A percentile compares a stretch with the other conserved stretches of the same genome.
phyloP scores from a whole-genome alignment of 1,140 invertebrate genomes.

The Megalopta genalis region DNA sequence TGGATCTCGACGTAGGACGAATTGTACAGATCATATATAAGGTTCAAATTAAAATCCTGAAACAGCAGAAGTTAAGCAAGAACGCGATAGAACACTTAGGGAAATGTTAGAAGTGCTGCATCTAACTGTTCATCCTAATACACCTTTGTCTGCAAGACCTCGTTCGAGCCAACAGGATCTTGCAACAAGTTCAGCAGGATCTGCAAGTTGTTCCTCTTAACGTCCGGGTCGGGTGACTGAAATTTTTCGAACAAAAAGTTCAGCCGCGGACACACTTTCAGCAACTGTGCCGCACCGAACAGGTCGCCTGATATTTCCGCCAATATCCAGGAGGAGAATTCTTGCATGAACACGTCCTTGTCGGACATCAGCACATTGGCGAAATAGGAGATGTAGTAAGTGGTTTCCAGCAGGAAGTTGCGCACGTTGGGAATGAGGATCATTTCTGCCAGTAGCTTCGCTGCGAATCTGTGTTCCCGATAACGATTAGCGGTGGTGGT shows the following conservation, averaged over 20 bases:
- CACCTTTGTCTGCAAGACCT: slow-evolving; percentile 42
- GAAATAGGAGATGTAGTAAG: slow-evolving; percentile 64
- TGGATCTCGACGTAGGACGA: slow-evolving; percentile 72
- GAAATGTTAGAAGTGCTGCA: neutral
- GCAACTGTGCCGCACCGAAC: slow-evolving; percentile 61
- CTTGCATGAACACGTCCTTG: slow-evolving; percentile 71
- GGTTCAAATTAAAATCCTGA: slow-evolving; percentile 66
- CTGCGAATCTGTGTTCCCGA: slow-evolving; percentile 66
- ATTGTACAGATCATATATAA: slow-evolving; percentile 64
- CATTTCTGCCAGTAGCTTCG: slow-evolving; percentile 73
- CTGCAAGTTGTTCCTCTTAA: slow-evolving; percentile 72
- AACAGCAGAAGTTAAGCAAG: neutral
- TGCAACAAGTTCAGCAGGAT: slow-evolving; percentile 71
- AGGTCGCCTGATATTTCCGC: slow-evolving; percentile 67
- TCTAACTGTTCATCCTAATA: neutral
- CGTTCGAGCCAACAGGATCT: slow-evolving; percentile 49
- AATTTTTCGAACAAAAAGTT: slow-evolving; percentile 65
- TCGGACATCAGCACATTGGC: slow-evolving; percentile 59
- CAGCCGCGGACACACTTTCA: slow-evolving; percentile 54
- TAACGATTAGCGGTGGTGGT: no score
- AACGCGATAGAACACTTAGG: no score
- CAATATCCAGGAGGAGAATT: slow-evolving; percentile 72
- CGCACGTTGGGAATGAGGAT: slow-evolving; percentile 61
- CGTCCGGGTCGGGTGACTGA: slow-evolving; percentile 70
- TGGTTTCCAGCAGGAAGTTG: slow-evolving; percentile 58